Conservation (phyloP, 2,113 vertebrate species). For the Siphamia tubifer region DNA sequence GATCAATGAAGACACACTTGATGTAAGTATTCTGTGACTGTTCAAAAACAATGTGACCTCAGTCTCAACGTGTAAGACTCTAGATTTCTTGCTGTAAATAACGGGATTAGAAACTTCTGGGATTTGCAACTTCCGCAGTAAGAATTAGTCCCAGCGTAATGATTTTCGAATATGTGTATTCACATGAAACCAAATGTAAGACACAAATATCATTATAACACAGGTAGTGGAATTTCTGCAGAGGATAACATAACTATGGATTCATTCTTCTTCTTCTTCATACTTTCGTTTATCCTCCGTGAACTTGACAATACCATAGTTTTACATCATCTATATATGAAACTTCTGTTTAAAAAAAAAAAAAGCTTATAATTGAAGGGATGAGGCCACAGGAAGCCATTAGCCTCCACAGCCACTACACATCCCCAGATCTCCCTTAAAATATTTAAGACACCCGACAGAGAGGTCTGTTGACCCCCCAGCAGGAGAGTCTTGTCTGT, state of each 20-base stretch:
- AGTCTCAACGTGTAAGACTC: too few species aligned
- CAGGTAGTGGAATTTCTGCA: background rate
- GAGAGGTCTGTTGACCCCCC: slow-evolving; percentile 62
- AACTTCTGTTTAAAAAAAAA: background rate
- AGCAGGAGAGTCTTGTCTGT: slow-evolving; percentile 70
- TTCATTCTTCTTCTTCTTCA: background rate
- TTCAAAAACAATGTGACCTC: background rate
- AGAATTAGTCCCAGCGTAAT: too few species aligned
- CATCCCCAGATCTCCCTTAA: slow-evolving; percentile 30
- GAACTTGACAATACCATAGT: background rate
- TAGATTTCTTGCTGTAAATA: too few species aligned
- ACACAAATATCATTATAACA: too few species aligned
- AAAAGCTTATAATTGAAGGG: slow-evolving; percentile 6
- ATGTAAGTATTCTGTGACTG: slow-evolving; percentile 85
- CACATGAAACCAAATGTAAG: too few species aligned
- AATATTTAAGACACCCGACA: slow-evolving; percentile 51
- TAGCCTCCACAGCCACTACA: slow-evolving; percentile 13
- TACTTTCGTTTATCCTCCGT: too few species aligned
- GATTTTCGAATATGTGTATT: too few species aligned
- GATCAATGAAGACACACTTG: slow-evolving; percentile 94
- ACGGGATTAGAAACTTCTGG: too few species aligned
- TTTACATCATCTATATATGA: background rate
- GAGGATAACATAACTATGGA: background rate
- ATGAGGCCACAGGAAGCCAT: slow-evolving; percentile 37
- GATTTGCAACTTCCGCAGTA: too few species aligned